These are phyloP conservation scores for Calypte anna DNA, from an alignment of 2,113 vertebrate species.

Conservation along the genomic window DNA sequence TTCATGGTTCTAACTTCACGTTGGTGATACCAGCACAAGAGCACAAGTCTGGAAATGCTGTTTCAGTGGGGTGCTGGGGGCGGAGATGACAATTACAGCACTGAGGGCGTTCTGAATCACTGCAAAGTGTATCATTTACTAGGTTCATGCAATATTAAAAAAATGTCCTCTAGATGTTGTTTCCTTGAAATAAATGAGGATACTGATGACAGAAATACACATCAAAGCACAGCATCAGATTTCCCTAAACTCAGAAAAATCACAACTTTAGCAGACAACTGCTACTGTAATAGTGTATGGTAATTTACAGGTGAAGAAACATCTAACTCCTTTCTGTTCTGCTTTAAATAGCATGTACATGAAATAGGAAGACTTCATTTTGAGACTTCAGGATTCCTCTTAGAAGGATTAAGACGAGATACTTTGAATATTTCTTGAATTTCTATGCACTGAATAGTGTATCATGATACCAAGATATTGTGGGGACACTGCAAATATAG, in stretches of 20 bases:
- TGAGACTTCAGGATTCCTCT: neutral
- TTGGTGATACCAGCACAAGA: neutral
- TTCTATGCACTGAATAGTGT: neutral
- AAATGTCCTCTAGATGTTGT: neutral
- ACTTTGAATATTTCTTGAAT: neutral
- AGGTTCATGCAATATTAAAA: constrained; percentile 5
- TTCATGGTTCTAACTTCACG: neutral
- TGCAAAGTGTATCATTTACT: neutral
- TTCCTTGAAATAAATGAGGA: constrained; percentile 9
- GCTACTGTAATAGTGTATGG: neutral
- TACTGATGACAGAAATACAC: neutral
- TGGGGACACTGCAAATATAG: neutral
- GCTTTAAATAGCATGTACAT: neutral
- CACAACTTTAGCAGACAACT: neutral
- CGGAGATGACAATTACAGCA: neutral
- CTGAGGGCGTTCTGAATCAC: constrained; percentile 31
- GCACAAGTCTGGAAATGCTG: neutral
- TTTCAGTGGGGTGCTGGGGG: constrained; percentile 4
- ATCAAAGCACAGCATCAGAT: neutral
- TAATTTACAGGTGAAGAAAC: neutral
- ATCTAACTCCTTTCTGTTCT: neutral
- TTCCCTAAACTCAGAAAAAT: neutral
- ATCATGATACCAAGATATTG: neutral
- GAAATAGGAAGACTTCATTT: neutral
- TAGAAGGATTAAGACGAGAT: neutral